Evolutionary conservation across 2,113 vertebrate species (phyloP).

Genomic region (Melanerpes aurifrons): DNA sequence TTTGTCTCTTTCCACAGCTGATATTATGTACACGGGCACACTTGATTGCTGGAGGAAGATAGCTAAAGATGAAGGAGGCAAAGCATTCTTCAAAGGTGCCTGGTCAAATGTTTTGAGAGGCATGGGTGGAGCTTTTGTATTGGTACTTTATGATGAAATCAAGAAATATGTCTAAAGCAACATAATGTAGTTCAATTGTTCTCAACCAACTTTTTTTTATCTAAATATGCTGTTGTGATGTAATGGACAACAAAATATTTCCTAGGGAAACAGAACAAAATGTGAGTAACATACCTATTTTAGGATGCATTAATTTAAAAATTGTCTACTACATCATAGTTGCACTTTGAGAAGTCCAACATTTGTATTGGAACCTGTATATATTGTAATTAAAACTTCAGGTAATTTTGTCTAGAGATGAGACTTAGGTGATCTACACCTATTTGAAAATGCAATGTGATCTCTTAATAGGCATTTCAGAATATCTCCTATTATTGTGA

Average conservation of each 20-base stretch:
- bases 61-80: slow-evolving; percentile 90
- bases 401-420: slow-evolving; percentile 52
- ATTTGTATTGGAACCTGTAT: slow-evolving; percentile 61
- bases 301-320: slow-evolving; percentile 33
- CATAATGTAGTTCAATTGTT: slow-evolving; percentile 60
- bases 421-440: background rate
- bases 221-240: slow-evolving; percentile 58
- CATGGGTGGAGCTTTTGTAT: slow-evolving; percentile 97
- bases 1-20: slow-evolving; percentile 83
- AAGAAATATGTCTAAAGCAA: slow-evolving; percentile 90
- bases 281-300: slow-evolving; percentile 41
- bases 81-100: slow-evolving; percentile 98
- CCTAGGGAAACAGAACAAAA: slow-evolving; percentile 75
- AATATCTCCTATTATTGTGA: background rate
- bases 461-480: slow-evolving; percentile 3
- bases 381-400: slow-evolving; percentile 68
- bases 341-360: slow-evolving; percentile 65
- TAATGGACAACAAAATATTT: slow-evolving; percentile 79
- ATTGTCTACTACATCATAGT: slow-evolving; percentile 65
- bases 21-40: slow-evolving; percentile 98
- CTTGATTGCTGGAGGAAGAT: slow-evolving; percentile 99
- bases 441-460: slow-evolving; percentile 10
- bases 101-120: slow-evolving; percentile 98
- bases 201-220: slow-evolving; percentile 76
- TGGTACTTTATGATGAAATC: slow-evolving; percentile 98